Evolutionary conservation across 64 coral and sea anemone genomes (phyloP).

Genomic region (Dendrophyllia cribrosa): DNA sequence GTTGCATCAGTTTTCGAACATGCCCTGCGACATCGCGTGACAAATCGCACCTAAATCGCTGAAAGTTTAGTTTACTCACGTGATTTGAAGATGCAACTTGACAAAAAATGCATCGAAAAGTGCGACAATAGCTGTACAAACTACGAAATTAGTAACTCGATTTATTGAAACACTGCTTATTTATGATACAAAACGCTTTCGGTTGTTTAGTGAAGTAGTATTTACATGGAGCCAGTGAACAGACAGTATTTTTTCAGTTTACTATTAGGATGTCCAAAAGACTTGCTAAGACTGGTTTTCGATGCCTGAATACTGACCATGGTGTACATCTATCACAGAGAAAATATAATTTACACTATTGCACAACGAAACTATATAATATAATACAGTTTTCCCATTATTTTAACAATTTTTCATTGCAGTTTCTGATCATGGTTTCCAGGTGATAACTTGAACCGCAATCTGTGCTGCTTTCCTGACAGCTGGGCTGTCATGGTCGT

Average conservation of each 20-base stretch:
- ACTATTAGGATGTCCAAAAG: no score
- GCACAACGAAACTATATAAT: neutral
- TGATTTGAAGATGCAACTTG: no score
- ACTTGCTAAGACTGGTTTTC: no score
- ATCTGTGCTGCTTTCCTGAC: constrained; percentile 95
- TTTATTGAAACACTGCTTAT: neutral
- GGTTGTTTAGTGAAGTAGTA: neutral
- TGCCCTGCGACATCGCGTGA: no score
- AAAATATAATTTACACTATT: neutral
- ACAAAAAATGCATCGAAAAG: no score
- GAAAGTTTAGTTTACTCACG: no score
- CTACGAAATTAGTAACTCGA: no score
- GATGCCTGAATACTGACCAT: no score
- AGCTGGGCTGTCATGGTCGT: constrained; percentile 90
- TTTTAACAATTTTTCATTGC: neutral
- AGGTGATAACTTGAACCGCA: constrained; percentile 96
- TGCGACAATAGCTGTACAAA: no score
- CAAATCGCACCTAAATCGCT: no score
- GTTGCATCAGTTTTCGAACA: no score
- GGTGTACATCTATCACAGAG: neutral
- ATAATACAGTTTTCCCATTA: constrained; percentile 3
- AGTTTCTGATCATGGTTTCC: constrained; percentile 74
- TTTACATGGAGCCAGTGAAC: neutral
- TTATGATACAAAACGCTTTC: neutral
- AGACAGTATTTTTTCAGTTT: no score